These are phyloP conservation scores for Azemiops feae DNA, from an alignment of 2,113 vertebrate genomes.

Conservation along the genomic window DNA sequence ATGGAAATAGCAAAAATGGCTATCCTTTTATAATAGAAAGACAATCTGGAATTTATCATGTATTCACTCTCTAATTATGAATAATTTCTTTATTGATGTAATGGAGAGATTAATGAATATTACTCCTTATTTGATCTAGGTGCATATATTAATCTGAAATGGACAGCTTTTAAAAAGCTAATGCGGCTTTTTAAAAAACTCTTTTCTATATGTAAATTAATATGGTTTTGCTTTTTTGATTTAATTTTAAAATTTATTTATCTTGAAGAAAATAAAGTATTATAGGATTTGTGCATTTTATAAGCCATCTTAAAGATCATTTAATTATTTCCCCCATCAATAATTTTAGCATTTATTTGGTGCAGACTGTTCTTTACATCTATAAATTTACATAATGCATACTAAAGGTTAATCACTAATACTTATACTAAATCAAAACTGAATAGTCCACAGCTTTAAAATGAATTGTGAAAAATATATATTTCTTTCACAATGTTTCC, in stretches of 20 bases:
- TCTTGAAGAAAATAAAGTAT: too few species aligned
- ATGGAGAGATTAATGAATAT: background rate
- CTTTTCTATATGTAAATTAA: too few species aligned
- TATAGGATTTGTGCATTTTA: too few species aligned
- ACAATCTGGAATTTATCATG: background rate
- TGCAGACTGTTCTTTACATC: background rate
- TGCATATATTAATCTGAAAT: background rate
- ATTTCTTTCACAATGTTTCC: slow-evolving; percentile 15
- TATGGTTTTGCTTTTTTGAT: too few species aligned
- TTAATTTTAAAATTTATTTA: too few species aligned
- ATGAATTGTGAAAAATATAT: background rate
- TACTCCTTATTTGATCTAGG: background rate
- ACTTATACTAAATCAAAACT: slow-evolving; percentile 44
- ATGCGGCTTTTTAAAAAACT: too few species aligned
- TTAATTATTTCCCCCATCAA: too few species aligned
- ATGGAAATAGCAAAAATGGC: background rate
- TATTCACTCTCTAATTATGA: background rate
- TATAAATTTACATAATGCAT: slow-evolving; percentile 32
- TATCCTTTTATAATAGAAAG: background rate
- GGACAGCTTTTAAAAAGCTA: too few species aligned
- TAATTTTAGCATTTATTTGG: too few species aligned
- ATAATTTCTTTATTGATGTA: background rate
- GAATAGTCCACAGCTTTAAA: slow-evolving; percentile 25
- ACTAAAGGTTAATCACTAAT: slow-evolving; percentile 36
- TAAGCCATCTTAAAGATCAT: too few species aligned